These are phyloP conservation scores for Ochlodes sylvanus DNA, from an alignment of 2,888 invertebrate species.

Conservation along the genomic window DNA sequence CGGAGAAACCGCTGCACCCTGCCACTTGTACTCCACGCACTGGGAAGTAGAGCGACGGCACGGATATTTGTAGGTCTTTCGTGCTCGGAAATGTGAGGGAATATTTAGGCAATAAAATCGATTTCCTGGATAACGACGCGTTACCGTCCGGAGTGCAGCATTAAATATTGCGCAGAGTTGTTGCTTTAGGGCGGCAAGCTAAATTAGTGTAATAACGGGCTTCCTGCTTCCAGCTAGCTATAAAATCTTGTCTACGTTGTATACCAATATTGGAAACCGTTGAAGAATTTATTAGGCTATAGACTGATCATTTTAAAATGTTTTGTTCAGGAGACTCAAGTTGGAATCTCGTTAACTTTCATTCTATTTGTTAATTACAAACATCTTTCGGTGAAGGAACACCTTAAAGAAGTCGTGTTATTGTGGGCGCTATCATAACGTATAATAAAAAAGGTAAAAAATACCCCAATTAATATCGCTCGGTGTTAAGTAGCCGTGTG, in stretches of 20 bases:
- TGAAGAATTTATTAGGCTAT: no score
- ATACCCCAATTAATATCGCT: no score
- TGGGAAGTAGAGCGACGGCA: constrained; percentile 18
- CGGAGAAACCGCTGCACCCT: not conserved
- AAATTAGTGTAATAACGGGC: not conserved
- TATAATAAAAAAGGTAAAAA: no score
- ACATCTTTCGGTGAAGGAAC: no score
- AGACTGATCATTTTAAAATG: no score
- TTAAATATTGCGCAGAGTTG: constrained; percentile 10
- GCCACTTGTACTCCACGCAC: not conserved
- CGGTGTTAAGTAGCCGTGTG: no score
- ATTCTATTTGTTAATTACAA: no score
- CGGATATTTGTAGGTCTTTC: constrained; percentile 35
- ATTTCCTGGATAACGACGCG: constrained; percentile 26
- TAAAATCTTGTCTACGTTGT: not conserved
- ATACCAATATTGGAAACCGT: not conserved
- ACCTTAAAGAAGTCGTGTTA: no score
- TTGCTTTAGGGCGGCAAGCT: not conserved
- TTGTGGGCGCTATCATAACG: no score
- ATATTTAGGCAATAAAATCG: constrained; percentile 34
- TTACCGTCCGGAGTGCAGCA: constrained; percentile 9
- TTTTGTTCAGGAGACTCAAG: no score
- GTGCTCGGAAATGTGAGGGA: constrained; percentile 18
- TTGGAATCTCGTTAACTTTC: no score
- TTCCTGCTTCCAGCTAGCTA: not conserved